A percentile compares a stretch with the other conserved stretches of the same genome.
phyloP scores from a whole-genome alignment of 2,888 invertebrate genomes.

The Erebia ligea region DNA sequence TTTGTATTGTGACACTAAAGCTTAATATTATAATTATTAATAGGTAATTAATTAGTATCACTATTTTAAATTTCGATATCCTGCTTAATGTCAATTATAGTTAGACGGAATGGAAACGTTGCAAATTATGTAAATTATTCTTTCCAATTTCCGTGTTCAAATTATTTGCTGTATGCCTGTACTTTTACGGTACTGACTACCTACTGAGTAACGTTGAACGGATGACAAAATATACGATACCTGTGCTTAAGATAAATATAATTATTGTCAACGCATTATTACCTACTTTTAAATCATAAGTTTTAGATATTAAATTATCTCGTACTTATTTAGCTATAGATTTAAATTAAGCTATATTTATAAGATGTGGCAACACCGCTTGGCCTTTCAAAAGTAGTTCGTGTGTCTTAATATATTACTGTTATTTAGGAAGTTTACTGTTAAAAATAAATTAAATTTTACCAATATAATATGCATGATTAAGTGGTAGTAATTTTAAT shows the following conservation, averaged over 20 bases:
- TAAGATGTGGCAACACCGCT: conserved; percentile 81
- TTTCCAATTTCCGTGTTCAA: conserved; percentile 42
- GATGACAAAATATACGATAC: conserved; percentile 25
- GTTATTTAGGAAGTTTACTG: conserved; percentile 55
- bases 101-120: conserved; percentile 60
- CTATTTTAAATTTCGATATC: conserved; percentile 47
- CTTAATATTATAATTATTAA: conserved; percentile 23
- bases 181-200: conserved; percentile 47
- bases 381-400: conserved; percentile 79
- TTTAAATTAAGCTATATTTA: conserved; percentile 41
- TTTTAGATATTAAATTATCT: conserved; percentile 57
- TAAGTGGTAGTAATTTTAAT: conserved; percentile 47
- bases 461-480: conserved; percentile 47
- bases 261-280: conserved; percentile 43
- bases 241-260: conserved; percentile 36
- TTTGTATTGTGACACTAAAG: conserved; percentile 23
- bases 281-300: conserved; percentile 46
- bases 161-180: conserved; percentile 47
- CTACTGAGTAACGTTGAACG: conserved; percentile 6
- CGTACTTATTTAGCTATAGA: conserved; percentile 53
- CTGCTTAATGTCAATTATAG: conserved; percentile 81
- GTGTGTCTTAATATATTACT: conserved; percentile 67
- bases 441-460: conserved; percentile 47
- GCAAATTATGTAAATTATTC: conserved; percentile 61
- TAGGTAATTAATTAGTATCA: conserved; percentile 28